phyloP scores from a whole-genome alignment of 2,113 vertebrate species.

The Callospermophilus lateralis region DNA sequence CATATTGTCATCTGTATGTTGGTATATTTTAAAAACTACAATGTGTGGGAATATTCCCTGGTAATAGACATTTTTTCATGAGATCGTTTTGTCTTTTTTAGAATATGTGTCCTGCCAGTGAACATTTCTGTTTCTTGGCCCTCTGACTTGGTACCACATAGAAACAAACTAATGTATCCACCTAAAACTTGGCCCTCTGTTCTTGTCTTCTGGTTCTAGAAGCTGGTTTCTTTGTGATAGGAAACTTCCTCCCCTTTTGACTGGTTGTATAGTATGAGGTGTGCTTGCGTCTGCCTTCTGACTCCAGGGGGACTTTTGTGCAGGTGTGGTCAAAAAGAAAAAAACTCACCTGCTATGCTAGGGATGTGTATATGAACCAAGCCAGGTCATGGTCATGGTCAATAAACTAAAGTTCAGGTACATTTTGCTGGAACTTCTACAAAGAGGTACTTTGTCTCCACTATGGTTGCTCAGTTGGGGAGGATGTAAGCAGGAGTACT shows the following conservation, averaged over 20 bases:
- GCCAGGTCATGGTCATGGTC: neutral
- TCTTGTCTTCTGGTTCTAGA: neutral
- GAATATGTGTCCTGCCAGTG: neutral
- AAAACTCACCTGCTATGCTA: neutral
- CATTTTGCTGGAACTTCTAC: neutral
- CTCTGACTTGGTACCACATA: too few species aligned
- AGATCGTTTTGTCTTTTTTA: neutral
- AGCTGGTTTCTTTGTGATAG: neutral
- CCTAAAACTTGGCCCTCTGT: neutral
- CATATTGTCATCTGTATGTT: neutral
- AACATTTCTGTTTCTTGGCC: neutral
- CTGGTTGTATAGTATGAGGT: neutral
- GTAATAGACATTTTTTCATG: neutral
- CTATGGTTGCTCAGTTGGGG: neutral
- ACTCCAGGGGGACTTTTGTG: neutral
- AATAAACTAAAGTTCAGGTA: neutral
- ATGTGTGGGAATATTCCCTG: neutral
- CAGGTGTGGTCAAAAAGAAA: neutral
- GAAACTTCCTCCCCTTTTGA: neutral
- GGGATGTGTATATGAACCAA: neutral
- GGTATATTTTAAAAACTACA: neutral
- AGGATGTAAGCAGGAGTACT: neutral
- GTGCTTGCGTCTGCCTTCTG: neutral
- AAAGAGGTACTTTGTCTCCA: neutral
- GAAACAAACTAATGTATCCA: too few species aligned